A percentile compares a stretch with the other conserved stretches of the same genome.
Conservation (phyloP, 35 echinoderm and acorn worm species). For the Diadema setosum region DNA sequence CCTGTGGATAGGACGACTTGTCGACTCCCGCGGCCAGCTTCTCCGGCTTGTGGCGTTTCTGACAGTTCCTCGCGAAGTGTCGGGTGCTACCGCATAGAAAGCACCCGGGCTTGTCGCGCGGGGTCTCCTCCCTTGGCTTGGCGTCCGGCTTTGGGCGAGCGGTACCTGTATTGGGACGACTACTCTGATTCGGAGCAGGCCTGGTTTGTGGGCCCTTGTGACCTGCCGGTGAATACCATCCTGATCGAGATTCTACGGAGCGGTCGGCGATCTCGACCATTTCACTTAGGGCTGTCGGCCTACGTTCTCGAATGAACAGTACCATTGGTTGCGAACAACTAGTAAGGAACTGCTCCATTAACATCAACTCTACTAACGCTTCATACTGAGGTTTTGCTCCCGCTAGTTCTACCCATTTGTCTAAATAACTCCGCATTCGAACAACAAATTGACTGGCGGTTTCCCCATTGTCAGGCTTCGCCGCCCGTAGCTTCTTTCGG, state of each 20-base stretch:
- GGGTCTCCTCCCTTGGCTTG: too few species aligned
- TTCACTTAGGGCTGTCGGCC: background rate
- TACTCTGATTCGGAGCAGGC: too few species aligned
- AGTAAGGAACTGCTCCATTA: slow-evolving; percentile 46
- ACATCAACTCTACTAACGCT: slow-evolving; percentile 32
- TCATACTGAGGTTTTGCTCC: background rate
- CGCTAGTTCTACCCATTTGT: slow-evolving; percentile 23
- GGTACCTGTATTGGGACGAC: too few species aligned
- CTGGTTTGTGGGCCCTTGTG: too few species aligned
- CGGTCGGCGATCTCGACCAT: slow-evolving; percentile 32
- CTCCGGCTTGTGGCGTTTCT: too few species aligned
- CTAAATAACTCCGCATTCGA: background rate
- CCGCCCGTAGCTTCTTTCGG: background rate
- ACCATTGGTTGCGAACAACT: background rate
- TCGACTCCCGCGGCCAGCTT: too few species aligned
- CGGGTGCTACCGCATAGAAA: too few species aligned
- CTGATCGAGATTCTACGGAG: too few species aligned
- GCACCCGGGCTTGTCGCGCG: too few species aligned
- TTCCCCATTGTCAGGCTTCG: slow-evolving; percentile 10
- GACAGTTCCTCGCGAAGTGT: too few species aligned
- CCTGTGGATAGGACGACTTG: too few species aligned
- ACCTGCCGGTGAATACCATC: slow-evolving; percentile 20
- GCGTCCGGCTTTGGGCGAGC: too few species aligned
- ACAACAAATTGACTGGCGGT: slow-evolving; percentile 29
- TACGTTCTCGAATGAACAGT: slow-evolving; percentile 57